Evolutionary conservation across 2,797 vertebrate species (phyloP), one percentile per base, ranked within the genome.

Genomic region (Spheniscus humboldti): DNA sequence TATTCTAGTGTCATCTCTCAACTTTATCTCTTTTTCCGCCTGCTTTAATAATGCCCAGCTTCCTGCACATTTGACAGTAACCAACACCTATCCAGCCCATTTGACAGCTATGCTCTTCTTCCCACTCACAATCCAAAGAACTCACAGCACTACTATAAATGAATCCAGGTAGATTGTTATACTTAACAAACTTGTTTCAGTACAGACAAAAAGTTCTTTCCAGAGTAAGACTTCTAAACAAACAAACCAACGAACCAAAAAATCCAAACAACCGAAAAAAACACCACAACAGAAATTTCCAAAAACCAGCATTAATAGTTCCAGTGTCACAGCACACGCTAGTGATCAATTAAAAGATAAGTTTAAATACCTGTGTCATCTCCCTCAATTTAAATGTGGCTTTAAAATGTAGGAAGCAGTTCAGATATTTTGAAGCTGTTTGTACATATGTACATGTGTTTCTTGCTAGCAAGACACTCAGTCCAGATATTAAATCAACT

Each of bases 291-390:
- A 52, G 55, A 23, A 55, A 52, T 37, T 82, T 89, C 63, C 37
- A 25, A 47, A 86, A 73, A 7, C 23, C 74, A 18, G 28, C 64
- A 76, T 91, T 69, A 92, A 91, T 33, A 96, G 63, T 39, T 78
- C 23, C 88, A 90, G 71, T 90, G 81, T 92, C 92, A 97, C 4
- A 97, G 94, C 92, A 97, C 90, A 93, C 93, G 94, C 97, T 97
- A 97, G 89, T 7, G 50, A 97, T 57, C 79, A 96, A 53, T 67
- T 71, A 88, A 60, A 89, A 60, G 59, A 3, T 47, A 76, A 81
- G 25, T 73, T 77, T 82, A 74, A 92, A 60, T 55, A 66, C 8
- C 41, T 56, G 4, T 43, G 62, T 55, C 47, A 60, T 39, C 35
- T 78, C 31, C 18, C 33, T 64, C 30, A 82, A 45, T 63, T 85